These are phyloP conservation scores for Plecotus auritus DNA, from an alignment of 2,113 vertebrate species.

Conservation along the genomic window DNA sequence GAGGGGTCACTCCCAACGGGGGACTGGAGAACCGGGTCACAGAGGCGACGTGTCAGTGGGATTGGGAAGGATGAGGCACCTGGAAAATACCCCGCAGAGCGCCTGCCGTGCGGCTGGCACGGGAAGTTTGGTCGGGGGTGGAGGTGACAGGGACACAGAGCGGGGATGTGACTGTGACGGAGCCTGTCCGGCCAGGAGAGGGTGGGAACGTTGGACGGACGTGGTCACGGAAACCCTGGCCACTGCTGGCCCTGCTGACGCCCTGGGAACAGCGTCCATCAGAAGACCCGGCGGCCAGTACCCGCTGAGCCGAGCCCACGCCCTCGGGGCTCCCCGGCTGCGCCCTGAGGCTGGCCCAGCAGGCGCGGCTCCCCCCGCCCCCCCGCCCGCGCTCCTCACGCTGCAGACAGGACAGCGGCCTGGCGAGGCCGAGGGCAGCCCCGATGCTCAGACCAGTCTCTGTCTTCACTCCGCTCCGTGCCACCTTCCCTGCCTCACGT, in stretches of 20 bases:
- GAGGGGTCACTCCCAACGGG: rapidly evolving
- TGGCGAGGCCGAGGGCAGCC: constrained; percentile 26
- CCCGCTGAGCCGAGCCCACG: background rate
- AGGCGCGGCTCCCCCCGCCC: background rate
- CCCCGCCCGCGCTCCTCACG: constrained; percentile 13
- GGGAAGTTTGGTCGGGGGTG: rapidly evolving
- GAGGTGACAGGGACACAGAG: background rate
- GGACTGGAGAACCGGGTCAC: background rate
- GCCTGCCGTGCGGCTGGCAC: background rate
- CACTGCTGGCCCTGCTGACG: background rate
- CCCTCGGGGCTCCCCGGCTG: background rate
- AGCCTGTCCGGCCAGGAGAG: background rate
- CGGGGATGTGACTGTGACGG: no score
- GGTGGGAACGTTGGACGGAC: rapidly evolving
- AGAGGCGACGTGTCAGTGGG: background rate
- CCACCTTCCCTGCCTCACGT: background rate
- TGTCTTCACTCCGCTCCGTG: background rate
- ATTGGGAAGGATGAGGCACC: background rate
- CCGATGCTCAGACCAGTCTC: constrained; percentile 55
- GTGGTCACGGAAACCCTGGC: background rate
- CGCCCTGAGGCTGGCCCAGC: background rate
- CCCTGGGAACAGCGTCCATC: background rate
- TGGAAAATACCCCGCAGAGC: background rate
- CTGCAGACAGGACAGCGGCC: background rate
- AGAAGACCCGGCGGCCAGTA: background rate